Conservation (phyloP, 2,888 invertebrate species). For the Drosophila yooni region DNA sequence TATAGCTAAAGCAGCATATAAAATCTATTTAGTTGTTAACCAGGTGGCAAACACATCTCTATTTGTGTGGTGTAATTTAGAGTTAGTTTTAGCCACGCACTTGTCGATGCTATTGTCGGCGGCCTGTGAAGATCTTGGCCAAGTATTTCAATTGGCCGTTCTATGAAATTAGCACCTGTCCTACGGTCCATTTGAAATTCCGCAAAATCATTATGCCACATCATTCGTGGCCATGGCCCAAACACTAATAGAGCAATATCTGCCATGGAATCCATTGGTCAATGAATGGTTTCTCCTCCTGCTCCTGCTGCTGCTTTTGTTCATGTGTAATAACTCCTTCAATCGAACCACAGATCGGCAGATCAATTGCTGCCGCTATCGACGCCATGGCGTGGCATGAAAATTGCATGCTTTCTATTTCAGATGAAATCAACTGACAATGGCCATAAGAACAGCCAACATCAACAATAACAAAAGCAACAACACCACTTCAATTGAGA, state of each 20-base stretch:
- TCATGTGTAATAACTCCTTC: slow-evolving; percentile 81
- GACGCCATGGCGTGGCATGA: slow-evolving; percentile 74
- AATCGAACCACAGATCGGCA: slow-evolving; percentile 74
- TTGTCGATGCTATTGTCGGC: slow-evolving; percentile 65
- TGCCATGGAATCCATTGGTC: slow-evolving; percentile 47
- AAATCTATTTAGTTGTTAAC: slow-evolving; percentile 16
- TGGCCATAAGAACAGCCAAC: slow-evolving; percentile 63
- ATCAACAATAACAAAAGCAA: slow-evolving; percentile 30
- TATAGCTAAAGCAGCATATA: neutral
- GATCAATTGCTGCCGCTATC: slow-evolving; percentile 80
- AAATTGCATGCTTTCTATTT: slow-evolving; percentile 81
- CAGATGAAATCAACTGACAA: slow-evolving; percentile 80
- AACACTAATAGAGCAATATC: slow-evolving; percentile 79
- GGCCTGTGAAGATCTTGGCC: slow-evolving; percentile 61
- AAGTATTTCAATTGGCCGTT: slow-evolving; percentile 80
- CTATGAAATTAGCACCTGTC: slow-evolving; percentile 83
- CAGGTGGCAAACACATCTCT: slow-evolving; percentile 10
- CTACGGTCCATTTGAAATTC: slow-evolving; percentile 81
- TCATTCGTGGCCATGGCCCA: slow-evolving; percentile 63
- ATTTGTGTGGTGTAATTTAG: slow-evolving; percentile 65
- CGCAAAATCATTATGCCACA: slow-evolving; percentile 81
- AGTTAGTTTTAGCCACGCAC: slow-evolving; percentile 76
- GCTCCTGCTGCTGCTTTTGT: slow-evolving; percentile 46
- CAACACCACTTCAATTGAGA: slow-evolving; percentile 65
- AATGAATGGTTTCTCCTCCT: slow-evolving; percentile 42